phyloP scores from a whole-genome alignment of 2,888 invertebrate genomes.

The Xylophagus ater region DNA sequence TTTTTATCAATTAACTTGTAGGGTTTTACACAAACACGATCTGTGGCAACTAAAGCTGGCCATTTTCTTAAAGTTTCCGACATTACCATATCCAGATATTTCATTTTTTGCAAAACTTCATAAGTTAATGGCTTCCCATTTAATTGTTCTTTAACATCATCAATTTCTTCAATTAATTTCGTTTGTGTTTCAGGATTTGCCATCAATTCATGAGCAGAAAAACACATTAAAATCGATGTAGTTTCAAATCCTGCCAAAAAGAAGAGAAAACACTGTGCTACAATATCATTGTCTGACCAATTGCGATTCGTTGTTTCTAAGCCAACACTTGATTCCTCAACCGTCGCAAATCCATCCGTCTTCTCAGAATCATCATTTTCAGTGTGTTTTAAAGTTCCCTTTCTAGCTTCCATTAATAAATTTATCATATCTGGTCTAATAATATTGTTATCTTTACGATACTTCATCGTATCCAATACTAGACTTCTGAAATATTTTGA shows the following conservation, averaged over 20 bases:
- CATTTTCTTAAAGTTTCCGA: constrained; percentile 44
- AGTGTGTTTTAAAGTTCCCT: too few species aligned
- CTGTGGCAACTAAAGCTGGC: too few species aligned
- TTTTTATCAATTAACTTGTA: too few species aligned
- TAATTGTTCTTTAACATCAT: constrained; percentile 35
- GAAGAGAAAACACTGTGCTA: constrained; percentile 47
- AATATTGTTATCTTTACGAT: constrained; percentile 40
- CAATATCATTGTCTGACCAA: constrained; percentile 43
- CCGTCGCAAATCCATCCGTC: too few species aligned
- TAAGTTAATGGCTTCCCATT: constrained; percentile 43
- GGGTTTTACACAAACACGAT: too few species aligned
- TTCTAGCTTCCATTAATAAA: constrained; percentile 41
- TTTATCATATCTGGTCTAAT: constrained; percentile 46
- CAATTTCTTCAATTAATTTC: constrained; percentile 44
- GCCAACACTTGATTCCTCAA: too few species aligned
- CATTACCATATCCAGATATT: constrained; percentile 46
- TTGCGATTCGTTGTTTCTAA: constrained; percentile 19
- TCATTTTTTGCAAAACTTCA: constrained; percentile 45
- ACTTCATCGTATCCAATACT: constrained; percentile 38
- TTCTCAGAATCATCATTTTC: too few species aligned
- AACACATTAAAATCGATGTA: constrained; percentile 37
- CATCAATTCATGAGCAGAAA: constrained; percentile 47
- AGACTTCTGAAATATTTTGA: constrained; percentile 37
- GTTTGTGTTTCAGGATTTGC: constrained; percentile 47
- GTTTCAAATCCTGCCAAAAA: constrained; percentile 49